Percentiles rank a stretch among this genome's conserved stretches.
These are phyloP conservation scores for Teinopalpus imperialis DNA, from an alignment of 2,888 invertebrate species.

Conservation along the genomic window DNA sequence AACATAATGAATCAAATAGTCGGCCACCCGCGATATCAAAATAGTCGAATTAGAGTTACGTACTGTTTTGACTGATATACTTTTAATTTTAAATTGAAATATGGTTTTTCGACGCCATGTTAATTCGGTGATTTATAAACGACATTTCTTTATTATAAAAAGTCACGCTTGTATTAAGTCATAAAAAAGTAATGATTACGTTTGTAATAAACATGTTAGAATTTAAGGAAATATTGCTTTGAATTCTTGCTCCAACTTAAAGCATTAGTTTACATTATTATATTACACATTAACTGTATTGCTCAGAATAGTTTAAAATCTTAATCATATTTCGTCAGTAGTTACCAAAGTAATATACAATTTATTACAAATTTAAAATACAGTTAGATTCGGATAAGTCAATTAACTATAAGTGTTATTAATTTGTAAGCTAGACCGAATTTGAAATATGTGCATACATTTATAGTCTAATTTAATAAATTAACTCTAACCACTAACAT, in stretches of 20 bases:
- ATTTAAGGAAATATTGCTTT: too few species aligned
- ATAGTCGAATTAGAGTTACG: slow-evolving; percentile 43
- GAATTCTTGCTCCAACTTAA: too few species aligned
- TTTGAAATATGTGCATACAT: too few species aligned
- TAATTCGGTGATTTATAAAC: slow-evolving; percentile 46
- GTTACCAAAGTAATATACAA: too few species aligned
- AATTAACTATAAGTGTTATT: too few species aligned
- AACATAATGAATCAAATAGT: slow-evolving; percentile 64
- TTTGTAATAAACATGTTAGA: slow-evolving; percentile 31
- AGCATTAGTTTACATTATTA: neutral
- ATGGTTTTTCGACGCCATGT: slow-evolving; percentile 34
- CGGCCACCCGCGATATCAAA: slow-evolving; percentile 64
- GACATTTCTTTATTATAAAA: slow-evolving; percentile 47
- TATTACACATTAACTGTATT: too few species aligned
- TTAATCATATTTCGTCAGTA: too few species aligned
- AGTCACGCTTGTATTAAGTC: slow-evolving; percentile 48
- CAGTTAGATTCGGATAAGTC: too few species aligned
- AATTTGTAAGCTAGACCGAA: too few species aligned
- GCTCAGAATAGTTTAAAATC: too few species aligned
- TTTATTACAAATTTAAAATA: too few species aligned
- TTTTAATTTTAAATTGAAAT: slow-evolving; percentile 36
- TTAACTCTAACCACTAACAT: slow-evolving; percentile 26
- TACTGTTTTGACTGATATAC: slow-evolving; percentile 37
- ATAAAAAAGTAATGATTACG: slow-evolving; percentile 42
- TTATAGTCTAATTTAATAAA: too few species aligned